These are phyloP conservation scores for Drosophila oshimai DNA, from an alignment of 1,140 invertebrate genomes.

Conservation along the genomic window DNA sequence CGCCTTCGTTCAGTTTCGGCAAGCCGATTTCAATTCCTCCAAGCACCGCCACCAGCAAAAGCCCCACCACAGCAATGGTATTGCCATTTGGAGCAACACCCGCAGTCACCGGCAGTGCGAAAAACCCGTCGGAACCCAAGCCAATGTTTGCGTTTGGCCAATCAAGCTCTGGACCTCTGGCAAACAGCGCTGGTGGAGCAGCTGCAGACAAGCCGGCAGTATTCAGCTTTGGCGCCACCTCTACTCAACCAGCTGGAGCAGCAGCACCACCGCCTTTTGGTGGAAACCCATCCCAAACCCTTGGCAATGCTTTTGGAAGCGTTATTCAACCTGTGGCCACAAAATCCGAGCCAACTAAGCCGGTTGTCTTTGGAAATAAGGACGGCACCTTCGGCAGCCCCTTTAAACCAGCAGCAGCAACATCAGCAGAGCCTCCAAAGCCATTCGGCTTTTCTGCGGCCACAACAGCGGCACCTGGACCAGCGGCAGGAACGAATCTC, in stretches of 20 bases:
- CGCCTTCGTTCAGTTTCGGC: conserved; percentile 6
- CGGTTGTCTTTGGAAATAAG: conserved; percentile 3
- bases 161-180: neutral
- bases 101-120: neutral
- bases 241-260: neutral
- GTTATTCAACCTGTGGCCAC: neutral
- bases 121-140: neutral
- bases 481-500: conserved; percentile 6
- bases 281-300: neutral
- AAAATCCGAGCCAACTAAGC: conserved; percentile 7
- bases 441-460: neutral
- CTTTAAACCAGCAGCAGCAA: neutral
- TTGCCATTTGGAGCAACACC: conserved; percentile 15
- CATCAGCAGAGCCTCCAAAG: neutral
- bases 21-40: neutral
- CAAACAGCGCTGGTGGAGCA: neutral
- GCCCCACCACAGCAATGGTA: neutral
- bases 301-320: neutral
- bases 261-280: neutral
- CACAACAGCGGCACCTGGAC: neutral
- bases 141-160: conserved; percentile 36
- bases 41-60: neutral
- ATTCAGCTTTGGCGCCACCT: conserved; percentile 5
- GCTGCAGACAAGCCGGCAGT: neutral
- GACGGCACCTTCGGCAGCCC: conserved; percentile 7